Conservation (phyloP, 2,888 invertebrate species). For the Limnephilus marmoratus region DNA sequence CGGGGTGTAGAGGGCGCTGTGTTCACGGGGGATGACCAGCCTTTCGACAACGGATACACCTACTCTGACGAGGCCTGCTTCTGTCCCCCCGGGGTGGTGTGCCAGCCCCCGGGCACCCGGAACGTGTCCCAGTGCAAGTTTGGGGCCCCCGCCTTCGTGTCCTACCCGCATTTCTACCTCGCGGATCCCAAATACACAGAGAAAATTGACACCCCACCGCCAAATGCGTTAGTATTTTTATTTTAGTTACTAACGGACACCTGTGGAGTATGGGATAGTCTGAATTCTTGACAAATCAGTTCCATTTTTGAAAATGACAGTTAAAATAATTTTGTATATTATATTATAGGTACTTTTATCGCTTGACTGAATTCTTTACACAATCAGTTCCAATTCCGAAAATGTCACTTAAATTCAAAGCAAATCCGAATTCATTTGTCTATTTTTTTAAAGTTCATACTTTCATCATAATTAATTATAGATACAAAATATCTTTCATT, state of each 20-base stretch:
- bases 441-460: no score
- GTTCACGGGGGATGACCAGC: constrained; percentile 78
- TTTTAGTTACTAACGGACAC: not conserved
- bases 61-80: constrained; percentile 82
- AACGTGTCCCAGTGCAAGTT: constrained; percentile 86
- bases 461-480: no score
- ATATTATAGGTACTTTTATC: no score
- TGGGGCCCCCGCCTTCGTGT: constrained; percentile 90
- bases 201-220: constrained; percentile 82
- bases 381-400: no score
- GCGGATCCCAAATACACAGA: constrained; percentile 82
- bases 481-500: no score
- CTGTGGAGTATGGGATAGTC: no score
- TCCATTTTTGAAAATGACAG: no score
- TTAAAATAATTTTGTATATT: no score
- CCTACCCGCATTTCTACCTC: constrained; percentile 89
- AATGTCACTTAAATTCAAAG: no score
- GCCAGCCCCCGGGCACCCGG: constrained; percentile 80
- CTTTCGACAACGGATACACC: constrained; percentile 85
- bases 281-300: no score
- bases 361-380: no score
- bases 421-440: no score
- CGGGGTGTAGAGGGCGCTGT: constrained; percentile 76
- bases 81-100: constrained; percentile 76
- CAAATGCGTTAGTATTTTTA: constrained; percentile 74